phyloP scores from a whole-genome alignment of 1,140 invertebrate genomes.

The Aphidius ervi region DNA sequence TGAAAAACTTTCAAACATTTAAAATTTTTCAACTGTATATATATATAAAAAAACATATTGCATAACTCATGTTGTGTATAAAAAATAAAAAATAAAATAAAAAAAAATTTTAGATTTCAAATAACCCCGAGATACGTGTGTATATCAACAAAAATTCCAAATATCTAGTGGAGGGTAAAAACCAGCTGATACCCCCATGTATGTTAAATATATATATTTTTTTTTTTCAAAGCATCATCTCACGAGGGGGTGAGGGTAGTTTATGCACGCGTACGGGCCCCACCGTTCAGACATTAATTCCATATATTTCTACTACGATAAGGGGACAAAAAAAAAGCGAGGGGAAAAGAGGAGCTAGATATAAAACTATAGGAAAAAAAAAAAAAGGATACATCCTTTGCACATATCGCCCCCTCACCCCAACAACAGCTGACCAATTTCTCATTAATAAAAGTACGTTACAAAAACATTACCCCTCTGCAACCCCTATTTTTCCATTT shows the following conservation, averaged over 20 bases:
- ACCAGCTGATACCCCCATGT: slow-evolving; percentile 48
- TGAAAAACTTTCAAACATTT: neutral
- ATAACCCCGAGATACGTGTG: too few relatives aligned
- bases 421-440: slow-evolving; percentile 47
- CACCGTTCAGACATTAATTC: neutral
- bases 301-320: neutral
- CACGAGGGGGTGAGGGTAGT: slow-evolving; percentile 15
- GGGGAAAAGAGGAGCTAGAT: slow-evolving; percentile 3
- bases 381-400: slow-evolving; percentile 14
- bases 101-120: neutral
- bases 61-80: neutral
- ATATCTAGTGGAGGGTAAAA: too few relatives aligned
- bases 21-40: too few relatives aligned
- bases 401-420: slow-evolving; percentile 35
- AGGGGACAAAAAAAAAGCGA: neutral
- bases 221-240: slow-evolving; percentile 11
- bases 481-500: slow-evolving; percentile 7
- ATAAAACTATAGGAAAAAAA: neutral
- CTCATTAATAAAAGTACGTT: slow-evolving; percentile 54
- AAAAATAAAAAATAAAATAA: neutral
- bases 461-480: slow-evolving; percentile 28
- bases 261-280: neutral
- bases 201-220: slow-evolving; percentile 6
- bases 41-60: too few relatives aligned
- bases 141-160: too few relatives aligned